Base-by-base conservation (phyloP, 2,888 invertebrate genomes). In the Drosophila kanekoi region DNA sequence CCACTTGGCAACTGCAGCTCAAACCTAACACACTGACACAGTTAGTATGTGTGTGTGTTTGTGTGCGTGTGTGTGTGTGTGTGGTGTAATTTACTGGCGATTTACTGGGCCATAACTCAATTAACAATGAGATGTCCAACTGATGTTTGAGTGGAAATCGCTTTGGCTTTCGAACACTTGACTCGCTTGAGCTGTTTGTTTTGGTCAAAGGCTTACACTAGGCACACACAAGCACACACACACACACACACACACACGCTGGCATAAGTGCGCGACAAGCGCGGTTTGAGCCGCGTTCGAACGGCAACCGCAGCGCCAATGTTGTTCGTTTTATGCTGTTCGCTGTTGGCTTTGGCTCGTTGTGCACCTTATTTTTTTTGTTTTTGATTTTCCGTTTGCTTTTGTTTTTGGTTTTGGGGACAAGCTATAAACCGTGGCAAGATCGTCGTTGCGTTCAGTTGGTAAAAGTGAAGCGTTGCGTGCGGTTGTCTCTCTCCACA, bases 371-470 rank as follows among this genome's bases (percentile, higher is more conserved):
- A 64, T 61, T 59, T 47, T 68, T 18, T 70, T 72, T 56, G 64
- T 60, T 64, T 61, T 58, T 49, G 53, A 37, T 60, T 59, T 54
- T 51, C 41, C 56, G 66, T 59, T 64, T 71, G 49, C 49, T 78
- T 72, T 77, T 72, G 75, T 71, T 66, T 75, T 72, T 70, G 63
- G 64, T 82, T 89, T 90, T 92, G 91, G 89, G 90, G 91, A 91
- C 90, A 92, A 90, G 91, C 92, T 92, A 92, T 92, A 92, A 92
- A 90, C 92, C 86, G 90, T 89, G 90, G 90, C 89, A 91, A 90
- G 90, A 90, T 90, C 89, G 90, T 85, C 89, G 82, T 79, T 84
- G 79, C 90, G 91, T 91, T 91, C 92, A 92, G 92, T 92, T 91
- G 89, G 90, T 91, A 90, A 90, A 91, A 90, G 92, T 90, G 84